Conservation (phyloP, 1,140 invertebrate species). For the Thrips palmi region DNA sequence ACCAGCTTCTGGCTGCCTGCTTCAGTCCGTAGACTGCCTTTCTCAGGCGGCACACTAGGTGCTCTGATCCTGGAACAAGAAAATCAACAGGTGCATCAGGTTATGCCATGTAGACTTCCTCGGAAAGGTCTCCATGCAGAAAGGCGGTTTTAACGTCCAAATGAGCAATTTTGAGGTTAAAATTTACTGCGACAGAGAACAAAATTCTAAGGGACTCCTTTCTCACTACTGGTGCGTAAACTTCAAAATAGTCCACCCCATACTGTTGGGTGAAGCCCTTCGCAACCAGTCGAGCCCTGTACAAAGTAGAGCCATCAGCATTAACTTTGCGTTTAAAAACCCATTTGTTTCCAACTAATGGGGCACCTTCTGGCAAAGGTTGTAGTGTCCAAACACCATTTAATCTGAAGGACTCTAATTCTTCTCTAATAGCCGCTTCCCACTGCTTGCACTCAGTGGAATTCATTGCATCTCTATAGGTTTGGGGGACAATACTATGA, state of each 20-base stretch:
- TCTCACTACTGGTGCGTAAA: conserved; percentile 20
- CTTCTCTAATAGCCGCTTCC: conserved; percentile 21
- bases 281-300: conserved; percentile 25
- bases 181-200: conserved; percentile 19
- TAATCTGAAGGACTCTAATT: conserved; percentile 19
- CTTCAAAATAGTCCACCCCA: conserved; percentile 21
- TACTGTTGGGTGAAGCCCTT: conserved; percentile 23
- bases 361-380: conserved; percentile 16
- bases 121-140: conserved; percentile 22
- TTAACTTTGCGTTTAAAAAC: conserved; percentile 21
- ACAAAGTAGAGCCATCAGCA: conserved; percentile 16
- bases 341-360: conserved; percentile 20
- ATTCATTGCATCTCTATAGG: too few relatives aligned
- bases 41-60: conserved; percentile 12
- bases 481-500: too few relatives aligned
- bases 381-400: conserved; percentile 23
- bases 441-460: too few relatives aligned
- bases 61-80: conserved; percentile 9
- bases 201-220: conserved; percentile 21
- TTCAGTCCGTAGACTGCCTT: conserved; percentile 13
- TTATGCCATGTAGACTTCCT: conserved; percentile 24
- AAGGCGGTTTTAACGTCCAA: too few relatives aligned
- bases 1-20: conserved; percentile 11
- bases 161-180: conserved; percentile 18
- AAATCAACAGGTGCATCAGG: too few relatives aligned